A percentile compares a stretch with the other conserved stretches of the same genome.
These are phyloP conservation scores for Ommatoiulus sabulosus DNA, from an alignment of 2,888 invertebrate species.

Conservation along the genomic window DNA sequence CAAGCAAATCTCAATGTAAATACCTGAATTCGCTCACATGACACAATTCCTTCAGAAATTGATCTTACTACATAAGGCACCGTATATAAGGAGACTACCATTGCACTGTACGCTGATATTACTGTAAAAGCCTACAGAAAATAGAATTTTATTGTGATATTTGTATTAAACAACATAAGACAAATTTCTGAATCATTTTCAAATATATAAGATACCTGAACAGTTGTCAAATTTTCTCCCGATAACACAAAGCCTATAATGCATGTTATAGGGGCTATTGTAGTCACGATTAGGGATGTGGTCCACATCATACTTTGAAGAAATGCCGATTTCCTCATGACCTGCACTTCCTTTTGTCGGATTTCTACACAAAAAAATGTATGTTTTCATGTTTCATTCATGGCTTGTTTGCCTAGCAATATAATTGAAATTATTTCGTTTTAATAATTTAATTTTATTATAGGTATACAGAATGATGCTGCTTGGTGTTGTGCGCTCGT, in stretches of 20 bases:
- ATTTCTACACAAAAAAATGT: constrained; percentile 67
- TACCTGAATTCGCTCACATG: constrained; percentile 57
- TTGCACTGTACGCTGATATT: constrained; percentile 51
- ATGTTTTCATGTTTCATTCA: no score
- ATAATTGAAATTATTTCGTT: background rate
- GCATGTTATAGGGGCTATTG: constrained; percentile 73
- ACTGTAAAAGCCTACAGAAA: constrained; percentile 54
- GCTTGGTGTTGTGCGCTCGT: no score
- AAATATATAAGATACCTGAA: constrained; percentile 70
- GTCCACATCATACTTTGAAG: constrained; percentile 74
- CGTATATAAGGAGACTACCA: constrained; percentile 54
- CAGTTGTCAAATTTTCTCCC: constrained; percentile 73
- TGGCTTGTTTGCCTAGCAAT: no score
- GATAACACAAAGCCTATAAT: constrained; percentile 73
- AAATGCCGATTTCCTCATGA: constrained; percentile 72
- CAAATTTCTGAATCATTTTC: background rate
- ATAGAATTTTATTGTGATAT: background rate
- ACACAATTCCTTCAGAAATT: constrained; percentile 56
- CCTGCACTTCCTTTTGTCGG: constrained; percentile 70
- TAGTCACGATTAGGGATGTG: constrained; percentile 73
- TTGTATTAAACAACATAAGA: background rate
- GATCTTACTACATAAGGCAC: constrained; percentile 56
- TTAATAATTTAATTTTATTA: no score
- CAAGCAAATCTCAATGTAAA: background rate
- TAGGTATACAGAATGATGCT: no score